Percentiles rank a stretch among this genome's conserved stretches.
phyloP scores from a whole-genome alignment of 2,797 vertebrate species.

The Pangasius macronema region DNA sequence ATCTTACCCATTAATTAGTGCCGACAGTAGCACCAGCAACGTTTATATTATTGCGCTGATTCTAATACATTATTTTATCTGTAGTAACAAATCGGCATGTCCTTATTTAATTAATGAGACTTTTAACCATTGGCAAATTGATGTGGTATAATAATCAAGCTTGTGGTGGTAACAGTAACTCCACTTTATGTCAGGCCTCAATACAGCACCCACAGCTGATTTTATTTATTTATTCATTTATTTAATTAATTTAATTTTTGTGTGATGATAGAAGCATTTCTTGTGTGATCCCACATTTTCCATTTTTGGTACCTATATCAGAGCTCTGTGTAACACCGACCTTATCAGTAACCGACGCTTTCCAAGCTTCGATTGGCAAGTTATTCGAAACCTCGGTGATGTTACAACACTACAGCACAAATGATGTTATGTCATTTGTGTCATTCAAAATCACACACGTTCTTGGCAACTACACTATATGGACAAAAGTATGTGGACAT shows the following conservation, averaged over 20 bases:
- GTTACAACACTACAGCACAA: background rate
- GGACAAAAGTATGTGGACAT: background rate
- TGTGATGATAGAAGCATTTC: background rate
- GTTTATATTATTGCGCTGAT: background rate
- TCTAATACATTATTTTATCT: background rate
- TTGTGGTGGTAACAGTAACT: background rate
- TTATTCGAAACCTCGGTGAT: background rate
- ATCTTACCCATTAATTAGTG: constrained; percentile 46
- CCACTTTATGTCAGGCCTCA: background rate
- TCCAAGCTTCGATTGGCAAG: background rate
- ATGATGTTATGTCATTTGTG: background rate
- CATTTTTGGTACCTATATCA: background rate
- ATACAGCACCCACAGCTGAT: background rate
- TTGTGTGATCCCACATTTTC: background rate
- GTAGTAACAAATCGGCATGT: background rate
- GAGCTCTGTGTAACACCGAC: background rate
- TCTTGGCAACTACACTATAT: background rate
- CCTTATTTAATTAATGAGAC: background rate
- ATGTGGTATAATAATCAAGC: background rate
- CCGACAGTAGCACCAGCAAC: background rate
- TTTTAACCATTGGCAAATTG: background rate
- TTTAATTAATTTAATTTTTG: background rate
- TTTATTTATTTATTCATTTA: background rate
- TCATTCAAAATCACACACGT: background rate
- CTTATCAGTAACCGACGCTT: background rate